Base-by-base conservation (phyloP, 1,140 invertebrate genomes). In the Vanessa atalanta region DNA sequence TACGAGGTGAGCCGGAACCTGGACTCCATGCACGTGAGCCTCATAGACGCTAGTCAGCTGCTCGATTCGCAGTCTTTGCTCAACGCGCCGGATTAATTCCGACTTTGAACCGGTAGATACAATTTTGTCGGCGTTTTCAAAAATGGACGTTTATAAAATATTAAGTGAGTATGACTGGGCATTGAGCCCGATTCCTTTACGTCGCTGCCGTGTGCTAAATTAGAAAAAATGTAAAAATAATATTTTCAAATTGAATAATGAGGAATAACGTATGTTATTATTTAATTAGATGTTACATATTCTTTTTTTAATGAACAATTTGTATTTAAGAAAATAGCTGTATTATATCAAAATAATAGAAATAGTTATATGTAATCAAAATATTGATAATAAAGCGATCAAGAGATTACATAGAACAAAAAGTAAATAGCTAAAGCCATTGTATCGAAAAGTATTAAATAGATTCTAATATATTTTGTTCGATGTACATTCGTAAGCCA, bases 21-120 rank as follows among this genome's bases (percentile, higher is more conserved):
- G n/a, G 80, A 87, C 79, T 68, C 77, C 55, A 83, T 88, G 88
- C 85, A 90, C 75, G 68, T 88, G 51, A 82, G 87, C 71, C 82
- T 91, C 50, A 86, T 92, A 8, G 37, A 43, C 37, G 37, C 37
- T 43, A 43, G 37, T 43, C 37, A 43, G 37, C 37, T 55, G 89
- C 91, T 75, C 37, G 37, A 43, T 43, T 43, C 37, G 37, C 93
- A 93, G 77, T 93, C 92, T 4, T 80, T 93, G 1, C 81, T 93
- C 12, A 93, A 93, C 70, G 93, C 90, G 9, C 90, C 92, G 0
- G 93, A 93, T 70, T 93, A 91, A 65, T 14, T n/a, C n/a, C 15
- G 48, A 43, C 1, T 43, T 9, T 43, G 1, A 9, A 43, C 26
- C 26, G 26, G 37, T 37, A 4, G 31, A 5, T 4, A 37, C 31